Conservation (phyloP, 2,113 vertebrate genomes). For the Trematocara unimaculatum region DNA sequence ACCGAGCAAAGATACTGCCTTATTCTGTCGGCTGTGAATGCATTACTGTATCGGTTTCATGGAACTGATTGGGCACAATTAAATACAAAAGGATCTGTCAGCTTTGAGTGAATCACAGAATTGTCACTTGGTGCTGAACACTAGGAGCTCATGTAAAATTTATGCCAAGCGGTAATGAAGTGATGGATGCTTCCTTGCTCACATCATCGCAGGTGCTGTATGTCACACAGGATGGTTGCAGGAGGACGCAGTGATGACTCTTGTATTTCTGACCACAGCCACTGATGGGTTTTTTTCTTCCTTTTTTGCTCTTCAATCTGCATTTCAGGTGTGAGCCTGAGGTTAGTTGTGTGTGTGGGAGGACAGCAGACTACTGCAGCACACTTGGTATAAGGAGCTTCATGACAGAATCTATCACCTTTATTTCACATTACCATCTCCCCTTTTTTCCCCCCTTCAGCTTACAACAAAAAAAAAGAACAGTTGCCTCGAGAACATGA, state of each 20-base stretch:
- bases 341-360: constrained; percentile 25
- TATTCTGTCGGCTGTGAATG: neutral
- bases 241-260: neutral
- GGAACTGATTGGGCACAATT: neutral
- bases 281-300: neutral
- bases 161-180: neutral
- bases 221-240: neutral
- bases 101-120: neutral
- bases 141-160: neutral
- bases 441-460: neutral
- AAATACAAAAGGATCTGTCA: neutral
- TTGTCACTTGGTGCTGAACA: neutral
- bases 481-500: neutral
- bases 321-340: neutral
- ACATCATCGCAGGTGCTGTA: neutral
- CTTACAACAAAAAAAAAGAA: neutral
- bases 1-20: neutral
- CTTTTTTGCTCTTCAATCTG: neutral
- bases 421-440: constrained; percentile 16
- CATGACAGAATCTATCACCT: constrained; percentile 10
- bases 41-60: neutral
- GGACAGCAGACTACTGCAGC: constrained; percentile 28
- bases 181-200: neutral
- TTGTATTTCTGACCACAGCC: neutral
- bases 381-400: neutral